These are phyloP conservation scores for Cyphomyrmex costatus DNA, from an alignment of 1,140 invertebrate species.

Conservation along the genomic window DNA sequence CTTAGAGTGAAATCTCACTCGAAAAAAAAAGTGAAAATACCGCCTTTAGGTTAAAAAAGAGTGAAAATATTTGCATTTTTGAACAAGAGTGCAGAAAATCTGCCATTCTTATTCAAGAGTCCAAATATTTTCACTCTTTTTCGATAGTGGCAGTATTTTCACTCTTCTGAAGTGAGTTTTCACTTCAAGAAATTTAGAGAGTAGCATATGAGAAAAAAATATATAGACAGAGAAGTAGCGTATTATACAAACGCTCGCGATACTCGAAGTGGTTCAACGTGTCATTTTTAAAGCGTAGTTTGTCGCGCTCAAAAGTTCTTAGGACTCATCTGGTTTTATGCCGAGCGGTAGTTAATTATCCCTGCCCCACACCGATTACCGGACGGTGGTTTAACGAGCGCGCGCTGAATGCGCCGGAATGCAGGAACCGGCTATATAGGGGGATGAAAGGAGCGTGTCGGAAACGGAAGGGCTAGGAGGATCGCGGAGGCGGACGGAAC, in stretches of 20 bases:
- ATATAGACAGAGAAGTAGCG: neutral
- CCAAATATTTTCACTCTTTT: too few relatives aligned
- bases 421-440: neutral
- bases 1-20: too few relatives aligned
- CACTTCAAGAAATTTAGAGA: too few relatives aligned
- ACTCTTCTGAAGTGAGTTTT: too few relatives aligned
- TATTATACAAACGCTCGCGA: neutral
- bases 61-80: too few relatives aligned
- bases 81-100: too few relatives aligned
- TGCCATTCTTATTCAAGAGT: too few relatives aligned
- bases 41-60: too few relatives aligned
- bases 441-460: conserved; percentile 49
- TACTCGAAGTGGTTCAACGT: neutral
- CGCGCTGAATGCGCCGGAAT: conserved; percentile 25
- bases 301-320: neutral
- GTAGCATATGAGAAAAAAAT: neutral
- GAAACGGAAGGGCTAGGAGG: neutral
- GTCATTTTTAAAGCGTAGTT: conserved; percentile 18
- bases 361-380: conserved; percentile 12
- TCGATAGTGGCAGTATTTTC: too few relatives aligned
- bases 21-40: too few relatives aligned
- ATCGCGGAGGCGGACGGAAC: conserved; percentile 39
- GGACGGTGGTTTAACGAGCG: conserved; percentile 37
- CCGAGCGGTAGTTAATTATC: conserved; percentile 32
- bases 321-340: neutral